Evolutionary conservation across 2,888 invertebrate species (phyloP), one percentile per base, ranked within the genome.

Genomic region (Cantharis nigra): DNA sequence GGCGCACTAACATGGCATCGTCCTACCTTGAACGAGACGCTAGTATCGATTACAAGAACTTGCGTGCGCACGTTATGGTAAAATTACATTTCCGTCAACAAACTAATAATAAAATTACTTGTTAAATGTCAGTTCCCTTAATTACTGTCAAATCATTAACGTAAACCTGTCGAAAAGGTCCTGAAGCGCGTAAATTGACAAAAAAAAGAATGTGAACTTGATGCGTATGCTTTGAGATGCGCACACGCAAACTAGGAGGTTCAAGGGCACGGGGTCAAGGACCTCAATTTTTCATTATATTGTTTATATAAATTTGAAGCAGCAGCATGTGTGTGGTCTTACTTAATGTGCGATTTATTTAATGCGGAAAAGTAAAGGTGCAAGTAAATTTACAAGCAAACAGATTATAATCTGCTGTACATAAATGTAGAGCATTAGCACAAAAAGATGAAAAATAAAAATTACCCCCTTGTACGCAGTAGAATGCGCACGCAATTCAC

Each of bases 181-280:
- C 11, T 3, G 49, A 72, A 70, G 64, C 18, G 63, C 26, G 28
- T 11, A 63, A 76, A 65, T 70, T 77, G 20, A 33, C 4, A 33
- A 62, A 16, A 16, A 26, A 30, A 26, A 14, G 9, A 10, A n/a
- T 33, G 23, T 74, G 63, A 13, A 49, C 26, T 74, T 72, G 75
- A 76, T 76, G 73, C 75, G 26, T 74, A 64, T 75, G 76, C 72
- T 76, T 76, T 63, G 71, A 74, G 75, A 77, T 75, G 76, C 77
- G 74, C 74, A 70, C 74, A 75, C 75, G 78, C 79, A 76, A 49
- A 78, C 78, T 79, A 79, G 80, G 79, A 82, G 83, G 85, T 86
- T 86, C 86, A 86, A 86, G 86, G 85, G 83, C 85, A 82, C 80
- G 81, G 84, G 85, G 85, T 86, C 86, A 85, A 86, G 86, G 86